Evolutionary conservation across 2,113 vertebrate genomes (phyloP), one percentile per base, ranked within the genome.

Genomic region (Syngnathus scovelli): DNA sequence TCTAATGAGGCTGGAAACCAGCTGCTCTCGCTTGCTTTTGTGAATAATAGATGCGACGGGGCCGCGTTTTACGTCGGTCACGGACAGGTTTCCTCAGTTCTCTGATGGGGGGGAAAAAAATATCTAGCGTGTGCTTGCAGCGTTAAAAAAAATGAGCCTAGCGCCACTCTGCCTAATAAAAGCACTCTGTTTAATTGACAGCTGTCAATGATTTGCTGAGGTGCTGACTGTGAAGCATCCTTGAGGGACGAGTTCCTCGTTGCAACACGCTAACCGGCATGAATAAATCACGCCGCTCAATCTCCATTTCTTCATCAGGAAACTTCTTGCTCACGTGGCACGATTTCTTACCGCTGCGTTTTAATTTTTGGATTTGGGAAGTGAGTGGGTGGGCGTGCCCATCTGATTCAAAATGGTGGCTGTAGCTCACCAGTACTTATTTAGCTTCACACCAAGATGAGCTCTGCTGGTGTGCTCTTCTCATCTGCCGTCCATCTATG

Each of bases 31-130:
- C 77, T 84, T 69, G 81, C 75, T 77, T 77, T 67, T 73, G 75
- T 87, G 86, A 89, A 90, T 90, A 79, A 90, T 86, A 83, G 77
- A 89, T 88, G 83, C 27, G 68, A 61, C 66, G 71, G 65, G 70
- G 67, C 41, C 59, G 44, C 67, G 66, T 64, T 61, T 41, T 76
- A 74, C 55, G 62, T 67, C 68, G 69, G 81, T 85, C 76, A 59
- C 69, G 68, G 63, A 75, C 68, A 64, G 71, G 66, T 66, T 78
- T 74, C 41, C 6, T 49, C 11, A 7, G 37, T 33, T 43, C 41
- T n/a, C 18, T 51, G 60, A 0, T 36, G 66, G 1, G 7, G 5
- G 18, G 6, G 10, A 49, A n/a, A 8, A 27, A 2, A 4, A 6
- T 1, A 33, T 15, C 62, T 52, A 59, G 11, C 41, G 12, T 9